A percentile compares a stretch with the other conserved stretches of the same genome.
Conservation (phyloP, 2,888 invertebrate genomes). For the Coremacera marginata region DNA sequence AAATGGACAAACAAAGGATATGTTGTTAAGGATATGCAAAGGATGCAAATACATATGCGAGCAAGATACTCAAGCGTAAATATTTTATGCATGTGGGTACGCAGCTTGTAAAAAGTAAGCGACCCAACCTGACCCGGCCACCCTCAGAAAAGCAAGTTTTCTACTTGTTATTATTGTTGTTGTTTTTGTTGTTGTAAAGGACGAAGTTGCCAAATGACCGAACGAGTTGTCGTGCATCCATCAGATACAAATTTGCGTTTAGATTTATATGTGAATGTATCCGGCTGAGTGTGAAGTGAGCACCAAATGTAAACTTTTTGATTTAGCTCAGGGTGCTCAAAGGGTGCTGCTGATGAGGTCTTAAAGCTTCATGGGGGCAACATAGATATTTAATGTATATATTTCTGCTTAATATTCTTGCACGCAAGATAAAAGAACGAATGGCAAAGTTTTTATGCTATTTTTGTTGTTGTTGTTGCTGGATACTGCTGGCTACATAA, state of each 20-base stretch:
- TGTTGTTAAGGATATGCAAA: slow-evolving; percentile 42
- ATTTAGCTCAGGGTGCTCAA: background rate
- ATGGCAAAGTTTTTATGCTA: slow-evolving; percentile 29
- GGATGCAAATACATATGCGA: slow-evolving; percentile 53
- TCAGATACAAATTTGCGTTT: slow-evolving; percentile 58
- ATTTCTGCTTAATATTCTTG: background rate
- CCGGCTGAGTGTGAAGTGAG: background rate
- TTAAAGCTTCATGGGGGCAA: background rate
- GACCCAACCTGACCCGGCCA: background rate
- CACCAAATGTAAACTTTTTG: slow-evolving; percentile 17
- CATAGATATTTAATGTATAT: background rate
- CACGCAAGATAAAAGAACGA: slow-evolving; percentile 33
- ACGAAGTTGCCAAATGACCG: slow-evolving; percentile 38
- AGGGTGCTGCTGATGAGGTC: background rate
- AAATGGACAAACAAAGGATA: slow-evolving; percentile 46
- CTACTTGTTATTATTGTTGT: background rate
- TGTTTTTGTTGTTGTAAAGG: slow-evolving; percentile 5
- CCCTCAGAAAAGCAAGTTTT: background rate
- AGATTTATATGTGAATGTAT: slow-evolving; percentile 57
- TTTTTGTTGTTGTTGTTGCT: slow-evolving; percentile 6
- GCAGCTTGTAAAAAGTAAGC: background rate
- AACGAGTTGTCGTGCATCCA: slow-evolving; percentile 50
- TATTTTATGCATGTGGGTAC: slow-evolving; percentile 45
- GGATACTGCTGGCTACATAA: slow-evolving; percentile 31
- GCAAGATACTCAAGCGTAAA: slow-evolving; percentile 34